A percentile compares a stretch with the other conserved stretches of the same genome.
phyloP scores from a whole-genome alignment of 2,888 invertebrate genomes.

The Hypselothyrea guttata region DNA sequence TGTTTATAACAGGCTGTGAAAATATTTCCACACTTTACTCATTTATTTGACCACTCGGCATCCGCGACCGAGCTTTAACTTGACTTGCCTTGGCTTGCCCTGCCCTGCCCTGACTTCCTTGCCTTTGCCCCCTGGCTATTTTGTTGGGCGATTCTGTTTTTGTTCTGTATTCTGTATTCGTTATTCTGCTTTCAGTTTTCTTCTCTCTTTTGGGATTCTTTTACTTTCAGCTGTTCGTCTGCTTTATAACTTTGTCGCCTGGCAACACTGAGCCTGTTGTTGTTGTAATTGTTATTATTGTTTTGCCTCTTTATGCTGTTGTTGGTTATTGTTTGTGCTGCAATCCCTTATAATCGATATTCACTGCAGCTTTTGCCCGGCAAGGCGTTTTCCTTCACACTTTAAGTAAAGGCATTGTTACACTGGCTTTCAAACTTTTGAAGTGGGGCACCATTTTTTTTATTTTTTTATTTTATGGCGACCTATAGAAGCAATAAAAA shows the following conservation, averaged over 20 bases:
- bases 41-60: constrained; percentile 42
- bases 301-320: constrained; percentile 12
- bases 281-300: constrained; percentile 1
- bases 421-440: constrained; percentile 28
- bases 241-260: constrained; percentile 18
- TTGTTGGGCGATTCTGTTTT: constrained; percentile 4
- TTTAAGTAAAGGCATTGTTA: constrained; percentile 37
- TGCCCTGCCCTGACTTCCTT: constrained; percentile 6
- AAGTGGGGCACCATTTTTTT: background rate
- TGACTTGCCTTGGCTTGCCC: constrained; percentile 21
- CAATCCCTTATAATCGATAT: constrained; percentile 57
- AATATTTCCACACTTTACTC: constrained; percentile 56
- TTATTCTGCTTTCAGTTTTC: constrained; percentile 12
- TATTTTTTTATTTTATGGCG: constrained; percentile 16
- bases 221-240: constrained; percentile 11
- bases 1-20: constrained; percentile 61
- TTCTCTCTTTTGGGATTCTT: constrained; percentile 1
- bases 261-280: background rate
- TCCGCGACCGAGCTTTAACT: constrained; percentile 30
- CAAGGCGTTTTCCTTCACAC: constrained; percentile 47
- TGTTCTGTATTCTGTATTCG: constrained; percentile 10
- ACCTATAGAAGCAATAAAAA: constrained; percentile 39
- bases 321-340: constrained; percentile 28
- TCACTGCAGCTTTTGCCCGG: constrained; percentile 22
- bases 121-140: background rate